A percentile compares a stretch with the other conserved stretches of the same genome.
Evolutionary conservation across 1,140 invertebrate genomes (phyloP).

Genomic region (Bombus superbus): DNA sequence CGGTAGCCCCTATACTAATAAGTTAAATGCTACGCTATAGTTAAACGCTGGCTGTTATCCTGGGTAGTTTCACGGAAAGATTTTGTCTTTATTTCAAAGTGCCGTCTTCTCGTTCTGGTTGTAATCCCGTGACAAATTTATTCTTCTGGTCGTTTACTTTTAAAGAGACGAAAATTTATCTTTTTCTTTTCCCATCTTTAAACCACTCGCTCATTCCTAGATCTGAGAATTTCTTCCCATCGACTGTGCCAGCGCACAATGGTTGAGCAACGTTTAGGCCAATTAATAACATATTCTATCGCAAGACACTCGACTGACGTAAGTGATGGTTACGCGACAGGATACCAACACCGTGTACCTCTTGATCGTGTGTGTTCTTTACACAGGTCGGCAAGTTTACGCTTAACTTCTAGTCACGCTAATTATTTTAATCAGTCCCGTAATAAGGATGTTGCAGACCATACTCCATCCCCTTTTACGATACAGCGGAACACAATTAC

Average conservation of each 20-base stretch:
- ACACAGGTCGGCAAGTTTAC: not conserved
- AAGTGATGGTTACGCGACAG: constrained; percentile 40
- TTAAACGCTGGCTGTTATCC: constrained; percentile 35
- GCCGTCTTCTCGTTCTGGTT: constrained; percentile 2
- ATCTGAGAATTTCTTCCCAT: constrained; percentile 23
- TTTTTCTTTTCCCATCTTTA: not conserved
- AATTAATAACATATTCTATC: constrained; percentile 31
- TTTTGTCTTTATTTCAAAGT: not conserved
- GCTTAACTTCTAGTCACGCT: constrained; percentile 38
- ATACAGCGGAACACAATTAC: constrained; percentile 56
- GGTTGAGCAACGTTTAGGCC: constrained; percentile 1
- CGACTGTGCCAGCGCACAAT: not conserved
- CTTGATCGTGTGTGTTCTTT: not conserved
- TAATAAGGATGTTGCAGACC: constrained; percentile 67
- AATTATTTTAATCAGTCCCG: constrained; percentile 71
- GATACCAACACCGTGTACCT: not conserved
- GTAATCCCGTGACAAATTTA: not conserved
- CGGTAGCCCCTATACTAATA: constrained; percentile 52
- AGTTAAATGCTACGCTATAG: constrained; percentile 45
- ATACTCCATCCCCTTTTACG: constrained; percentile 32
- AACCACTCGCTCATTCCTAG: not conserved
- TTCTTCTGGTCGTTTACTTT: not conserved
- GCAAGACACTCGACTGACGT: constrained; percentile 6
- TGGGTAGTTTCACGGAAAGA: not conserved
- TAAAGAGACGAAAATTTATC: not conserved